phyloP scores from a whole-genome alignment of 2,888 invertebrate species.

The Andrena minutula region DNA sequence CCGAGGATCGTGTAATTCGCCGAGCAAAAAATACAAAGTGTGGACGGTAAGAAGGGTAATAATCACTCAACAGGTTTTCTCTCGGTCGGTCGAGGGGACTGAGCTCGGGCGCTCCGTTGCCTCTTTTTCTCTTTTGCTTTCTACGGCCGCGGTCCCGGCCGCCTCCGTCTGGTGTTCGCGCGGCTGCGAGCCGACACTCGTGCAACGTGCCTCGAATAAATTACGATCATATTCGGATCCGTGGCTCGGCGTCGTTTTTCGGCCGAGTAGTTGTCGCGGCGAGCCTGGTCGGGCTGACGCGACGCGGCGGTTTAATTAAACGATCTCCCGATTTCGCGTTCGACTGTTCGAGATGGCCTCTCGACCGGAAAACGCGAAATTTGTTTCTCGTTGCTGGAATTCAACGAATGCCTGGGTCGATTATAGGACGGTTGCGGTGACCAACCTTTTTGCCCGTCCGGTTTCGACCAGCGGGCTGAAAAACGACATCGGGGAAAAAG shows the following conservation, averaged over 20 bases:
- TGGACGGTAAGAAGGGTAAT: conserved; percentile 42
- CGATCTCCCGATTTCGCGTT: conserved; percentile 54
- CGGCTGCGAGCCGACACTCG: background rate
- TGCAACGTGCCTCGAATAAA: conserved; percentile 67
- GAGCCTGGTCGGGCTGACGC: background rate
- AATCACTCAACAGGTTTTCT: conserved; percentile 70
- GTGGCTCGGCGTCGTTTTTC: conserved; percentile 44
- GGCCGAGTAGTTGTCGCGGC: conserved; percentile 34
- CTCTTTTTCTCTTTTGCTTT: conserved; percentile 11
- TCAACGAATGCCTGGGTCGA: conserved; percentile 31
- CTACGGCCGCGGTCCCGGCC: conserved; percentile 16
- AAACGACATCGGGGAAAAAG: background rate
- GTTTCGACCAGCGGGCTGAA: background rate
- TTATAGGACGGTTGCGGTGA: background rate
- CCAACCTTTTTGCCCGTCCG: conserved; percentile 2
- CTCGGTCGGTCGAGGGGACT: conserved; percentile 33
- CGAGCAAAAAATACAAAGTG: conserved; percentile 16
- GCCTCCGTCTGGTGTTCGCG: conserved; percentile 13
- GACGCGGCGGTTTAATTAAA: conserved; percentile 63
- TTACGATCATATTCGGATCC: conserved; percentile 53
- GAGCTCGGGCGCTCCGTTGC: conserved; percentile 15
- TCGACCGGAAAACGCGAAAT: conserved; percentile 57
- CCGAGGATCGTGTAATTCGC: conserved; percentile 6
- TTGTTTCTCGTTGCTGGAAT: conserved; percentile 35
- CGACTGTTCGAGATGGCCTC: conserved; percentile 43